phyloP scores from a whole-genome alignment of 1,140 invertebrate species.

The Cyrtorhinus lividipennis region DNA sequence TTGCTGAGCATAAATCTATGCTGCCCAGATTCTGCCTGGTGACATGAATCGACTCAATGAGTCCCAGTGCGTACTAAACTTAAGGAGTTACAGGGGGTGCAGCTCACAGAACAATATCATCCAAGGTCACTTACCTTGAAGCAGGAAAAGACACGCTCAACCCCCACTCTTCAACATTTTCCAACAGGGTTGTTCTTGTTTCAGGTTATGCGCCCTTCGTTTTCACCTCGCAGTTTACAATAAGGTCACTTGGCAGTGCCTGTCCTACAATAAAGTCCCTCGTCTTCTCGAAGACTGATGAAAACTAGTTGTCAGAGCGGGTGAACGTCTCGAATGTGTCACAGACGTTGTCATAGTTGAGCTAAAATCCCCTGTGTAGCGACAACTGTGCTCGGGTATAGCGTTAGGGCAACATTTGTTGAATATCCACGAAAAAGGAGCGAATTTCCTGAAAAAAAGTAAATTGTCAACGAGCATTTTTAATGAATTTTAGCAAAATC shows the following conservation, averaged over 20 bases:
- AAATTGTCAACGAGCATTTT: not conserved
- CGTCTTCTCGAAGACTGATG: not conserved
- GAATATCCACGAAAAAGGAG: not conserved
- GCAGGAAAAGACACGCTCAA: too few relatives aligned
- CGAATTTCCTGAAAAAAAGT: not conserved
- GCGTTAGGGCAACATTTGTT: not conserved
- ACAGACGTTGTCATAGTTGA: slow-evolving; percentile 5
- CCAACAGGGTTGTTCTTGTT: too few relatives aligned
- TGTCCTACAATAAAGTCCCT: slow-evolving; percentile 8
- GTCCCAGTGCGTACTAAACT: too few relatives aligned
- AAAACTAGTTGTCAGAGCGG: not conserved
- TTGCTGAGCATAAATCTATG: too few relatives aligned
- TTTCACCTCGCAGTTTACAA: too few relatives aligned
- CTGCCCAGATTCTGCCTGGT: too few relatives aligned
- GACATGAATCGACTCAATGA: too few relatives aligned
- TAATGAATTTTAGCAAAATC: not conserved
- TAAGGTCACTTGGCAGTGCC: slow-evolving; percentile 8
- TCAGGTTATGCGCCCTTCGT: too few relatives aligned
- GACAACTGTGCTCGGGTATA: not conserved
- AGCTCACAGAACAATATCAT: too few relatives aligned
- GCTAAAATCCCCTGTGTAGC: slow-evolving; percentile 2
- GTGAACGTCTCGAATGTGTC: not conserved
- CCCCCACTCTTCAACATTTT: too few relatives aligned
- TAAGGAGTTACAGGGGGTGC: too few relatives aligned
- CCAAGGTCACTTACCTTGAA: too few relatives aligned